A percentile compares a stretch with the other conserved stretches of the same genome.
Evolutionary conservation across 1,140 invertebrate genomes (phyloP).

Genomic region (Macrobrachium nipponense): DNA sequence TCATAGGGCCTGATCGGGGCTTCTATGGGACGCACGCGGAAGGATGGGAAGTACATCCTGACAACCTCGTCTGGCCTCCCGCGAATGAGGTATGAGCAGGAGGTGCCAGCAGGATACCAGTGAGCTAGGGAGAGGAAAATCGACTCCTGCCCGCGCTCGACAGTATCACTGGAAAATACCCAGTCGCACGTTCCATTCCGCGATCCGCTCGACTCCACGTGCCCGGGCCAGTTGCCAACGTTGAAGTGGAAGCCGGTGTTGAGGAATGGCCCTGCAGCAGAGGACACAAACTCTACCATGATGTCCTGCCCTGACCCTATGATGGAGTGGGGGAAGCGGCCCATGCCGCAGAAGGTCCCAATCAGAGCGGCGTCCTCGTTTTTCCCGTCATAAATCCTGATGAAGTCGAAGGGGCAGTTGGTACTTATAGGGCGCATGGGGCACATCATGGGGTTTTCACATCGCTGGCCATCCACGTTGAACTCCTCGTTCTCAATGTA

Average conservation of each 20-base stretch:
- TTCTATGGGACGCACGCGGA: slow-evolving; percentile 88
- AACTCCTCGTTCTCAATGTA: slow-evolving; percentile 94
- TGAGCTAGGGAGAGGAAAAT: slow-evolving; percentile 89
- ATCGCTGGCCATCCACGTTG: slow-evolving; percentile 91
- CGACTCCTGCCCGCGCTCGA: slow-evolving; percentile 70
- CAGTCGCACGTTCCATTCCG: slow-evolving; percentile 87
- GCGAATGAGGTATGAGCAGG: slow-evolving; percentile 89
- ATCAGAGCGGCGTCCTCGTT: slow-evolving; percentile 87
- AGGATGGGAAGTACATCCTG: slow-evolving; percentile 72
- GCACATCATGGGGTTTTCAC: slow-evolving; percentile 94
- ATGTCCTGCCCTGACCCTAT: slow-evolving; percentile 90
- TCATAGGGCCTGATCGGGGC: slow-evolving; percentile 85
- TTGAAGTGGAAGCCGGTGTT: slow-evolving; percentile 95
- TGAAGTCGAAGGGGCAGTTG: slow-evolving; percentile 90
- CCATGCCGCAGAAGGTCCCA: slow-evolving; percentile 92
- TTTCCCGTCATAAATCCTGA: slow-evolving; percentile 89
- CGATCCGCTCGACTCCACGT: slow-evolving; percentile 85
- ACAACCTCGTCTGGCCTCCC: slow-evolving; percentile 86
- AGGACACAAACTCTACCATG: slow-evolving; percentile 91
- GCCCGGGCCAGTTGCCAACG: slow-evolving; percentile 91
- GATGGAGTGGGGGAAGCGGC: slow-evolving; percentile 93
- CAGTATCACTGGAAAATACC: slow-evolving; percentile 83
- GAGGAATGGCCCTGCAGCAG: slow-evolving; percentile 84
- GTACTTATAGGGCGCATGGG: slow-evolving; percentile 90
- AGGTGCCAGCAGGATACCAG: slow-evolving; percentile 92